Evolutionary conservation across 2,113 vertebrate genomes (phyloP), one percentile per base, ranked within the genome.

Genomic region (Phaethornis superciliosus): DNA sequence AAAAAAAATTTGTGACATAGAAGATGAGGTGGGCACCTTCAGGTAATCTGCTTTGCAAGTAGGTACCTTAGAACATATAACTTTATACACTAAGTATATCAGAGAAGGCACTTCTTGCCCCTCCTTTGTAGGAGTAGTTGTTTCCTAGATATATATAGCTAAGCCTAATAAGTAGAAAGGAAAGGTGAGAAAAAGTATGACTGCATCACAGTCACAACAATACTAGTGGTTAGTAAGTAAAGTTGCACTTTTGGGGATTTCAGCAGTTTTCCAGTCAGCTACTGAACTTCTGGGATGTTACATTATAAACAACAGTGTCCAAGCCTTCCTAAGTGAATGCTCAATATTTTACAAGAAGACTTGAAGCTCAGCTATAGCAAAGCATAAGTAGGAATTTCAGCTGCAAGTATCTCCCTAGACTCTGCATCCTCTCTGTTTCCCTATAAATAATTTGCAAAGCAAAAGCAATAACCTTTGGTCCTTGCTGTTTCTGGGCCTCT

Each of bases 381-480:
- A 76, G 30, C n/a, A 80, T 77, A 90, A 63, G 7, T 1, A 62
- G 55, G 42, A 69, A 59, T 77, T 85, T 90, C 51, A 70, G 22
- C 51, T 58, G 59, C 59, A 81, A 80, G 63, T 12, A 47, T 30
- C 40, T 72, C 46, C 9, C 27, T 63, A 58, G 63, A 37, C 93
- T 85, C 90, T 59, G 15, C 55, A 54, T 65, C 21, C 52, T 81
- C 52, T 87, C 32, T 85, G 21, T 72, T 93, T 79, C 46, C 52
- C 67, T 60, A 71, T 71, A 83, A 89, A 90, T 85, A 85, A 85
- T 93, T 65, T 91, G 71, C 75, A 89, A 80, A 83, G 37, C 28
- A 46, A 80, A 93, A 89, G 3, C 0, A 2, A 37, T 54, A 83
- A 85, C n/a, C 24, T 80, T 88, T 65, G 55, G 55, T 77, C 12